These are phyloP conservation scores for Stichopus chloronotus DNA, from an alignment of 35 echinoderm and acorn worm genomes.

Conservation along the genomic window DNA sequence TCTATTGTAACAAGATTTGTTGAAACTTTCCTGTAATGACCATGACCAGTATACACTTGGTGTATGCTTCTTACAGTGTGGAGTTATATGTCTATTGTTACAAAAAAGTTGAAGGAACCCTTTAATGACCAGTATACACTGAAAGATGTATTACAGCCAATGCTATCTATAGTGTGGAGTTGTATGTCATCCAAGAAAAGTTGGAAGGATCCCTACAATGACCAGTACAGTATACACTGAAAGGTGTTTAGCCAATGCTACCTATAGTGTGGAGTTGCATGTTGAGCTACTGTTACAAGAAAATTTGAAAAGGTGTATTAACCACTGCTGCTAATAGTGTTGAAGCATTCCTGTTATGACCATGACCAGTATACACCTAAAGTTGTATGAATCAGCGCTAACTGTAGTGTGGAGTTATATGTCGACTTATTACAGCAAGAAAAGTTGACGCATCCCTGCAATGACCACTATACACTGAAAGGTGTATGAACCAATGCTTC, in stretches of 20 bases:
- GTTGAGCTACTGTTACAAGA: background rate
- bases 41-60: background rate
- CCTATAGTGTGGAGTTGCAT: background rate
- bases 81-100: background rate
- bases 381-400: background rate
- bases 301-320: background rate
- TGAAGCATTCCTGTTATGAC: background rate
- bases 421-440: background rate
- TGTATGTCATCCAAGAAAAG: background rate
- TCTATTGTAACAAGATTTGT: background rate
- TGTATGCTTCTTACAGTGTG: background rate
- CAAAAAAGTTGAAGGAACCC: background rate
- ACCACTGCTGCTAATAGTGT: no score
- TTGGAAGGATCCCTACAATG: background rate
- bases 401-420: background rate
- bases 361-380: background rate
- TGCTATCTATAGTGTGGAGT: background rate
- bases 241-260: constrained; percentile 2
- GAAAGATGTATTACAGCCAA: background rate
- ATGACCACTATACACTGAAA: background rate
- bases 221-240: background rate
- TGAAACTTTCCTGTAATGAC: background rate
- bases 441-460: background rate
- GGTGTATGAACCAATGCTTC: background rate
- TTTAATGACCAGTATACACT: background rate